Base-by-base conservation (phyloP, 2,113 vertebrate genomes). In the cat (Felis catus) region DNA sequence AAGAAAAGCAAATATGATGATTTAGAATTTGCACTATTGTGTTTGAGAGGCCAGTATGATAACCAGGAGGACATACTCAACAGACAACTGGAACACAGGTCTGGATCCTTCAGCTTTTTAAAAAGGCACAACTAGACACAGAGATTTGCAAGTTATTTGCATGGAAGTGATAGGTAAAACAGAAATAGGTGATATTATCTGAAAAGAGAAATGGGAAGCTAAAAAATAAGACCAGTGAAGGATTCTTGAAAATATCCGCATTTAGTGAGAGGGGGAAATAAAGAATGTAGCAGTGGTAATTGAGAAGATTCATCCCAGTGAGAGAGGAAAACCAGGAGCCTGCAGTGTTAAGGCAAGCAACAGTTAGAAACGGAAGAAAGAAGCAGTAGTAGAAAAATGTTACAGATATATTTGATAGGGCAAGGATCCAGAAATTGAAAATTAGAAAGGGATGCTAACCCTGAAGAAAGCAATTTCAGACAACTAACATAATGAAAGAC, bases 91-190 rank as follows among this genome's bases (percentile, higher is more conserved):
- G 27, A 66, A 80, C 90, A n/a, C 36, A 53, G 76, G 63, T 91
- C 58, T 89, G 39, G 79, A 41, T 94, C 55, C 31, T 19, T 96
- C 13, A 13, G 16, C 63, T 82, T 86, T 70, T 73, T 48, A 33
- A 95, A 93, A 97, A 55, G 39, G 92, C 86, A 96, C 65, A 79
- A n/a, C 36, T 68, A 66, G 21, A 63, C 33, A 82, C 66, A 86
- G 1, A 94, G 53, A 66, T 73, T 48, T 92, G 51, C 41, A 41
- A 93, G 33, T 87, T 73, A 86, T 80, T 71, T 95, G 8, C 18
- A n/a, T 87, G 33, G 4, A 71, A 90, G 16, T 92, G 70, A 90
- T 58, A 92, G 51, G 7, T 63, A 31, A 90, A 93, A 71, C 68
- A 87, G 82, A 79, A 36, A 74, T 87, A 63, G 51, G 39, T 87